Evolutionary conservation across 1,140 invertebrate genomes (phyloP).

Genomic region (Rhizoglyphus robini): DNA sequence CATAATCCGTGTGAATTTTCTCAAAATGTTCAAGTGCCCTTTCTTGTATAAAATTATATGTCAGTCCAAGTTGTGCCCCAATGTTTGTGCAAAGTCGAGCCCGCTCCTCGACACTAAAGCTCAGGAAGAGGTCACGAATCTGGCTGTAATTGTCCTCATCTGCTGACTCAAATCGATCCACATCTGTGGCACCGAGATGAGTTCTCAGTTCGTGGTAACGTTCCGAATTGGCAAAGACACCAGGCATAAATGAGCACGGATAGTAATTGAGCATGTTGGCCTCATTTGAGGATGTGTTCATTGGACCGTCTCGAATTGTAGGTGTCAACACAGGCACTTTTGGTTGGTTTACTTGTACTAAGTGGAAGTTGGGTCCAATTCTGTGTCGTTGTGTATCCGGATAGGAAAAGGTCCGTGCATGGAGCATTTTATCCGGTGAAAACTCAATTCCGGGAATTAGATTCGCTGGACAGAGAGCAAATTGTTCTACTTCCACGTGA

Average conservation of each 20-base stretch:
- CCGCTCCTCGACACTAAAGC: constrained; percentile 51
- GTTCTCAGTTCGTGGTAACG: no score
- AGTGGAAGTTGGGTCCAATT: constrained; percentile 69
- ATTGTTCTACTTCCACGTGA: constrained; percentile 81
- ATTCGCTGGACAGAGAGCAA: constrained; percentile 81
- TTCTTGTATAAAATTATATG: constrained; percentile 65
- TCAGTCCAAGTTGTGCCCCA: constrained; percentile 55
- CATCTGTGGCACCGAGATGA: no score
- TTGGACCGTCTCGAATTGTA: constrained; percentile 68
- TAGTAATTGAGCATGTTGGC: constrained; percentile 76
- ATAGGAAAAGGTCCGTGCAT: constrained; percentile 72
- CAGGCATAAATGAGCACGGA: constrained; percentile 70
- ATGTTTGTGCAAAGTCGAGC: constrained; percentile 63
- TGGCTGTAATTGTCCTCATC: constrained; percentile 85
- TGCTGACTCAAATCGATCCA: constrained; percentile 54
- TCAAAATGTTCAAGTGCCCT: constrained; percentile 36
- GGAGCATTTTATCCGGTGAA: constrained; percentile 88
- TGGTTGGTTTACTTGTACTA: constrained; percentile 70
- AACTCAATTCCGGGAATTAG: constrained; percentile 78
- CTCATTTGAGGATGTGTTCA: constrained; percentile 36
- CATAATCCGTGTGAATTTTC: constrained; percentile 36
- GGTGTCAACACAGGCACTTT: not conserved
- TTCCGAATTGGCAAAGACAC: no score
- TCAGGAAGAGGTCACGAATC: constrained; percentile 49
- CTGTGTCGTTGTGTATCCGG: constrained; percentile 69